Evolutionary conservation across 2,797 vertebrate species (phyloP).

Genomic region (Mycteria americana): DNA sequence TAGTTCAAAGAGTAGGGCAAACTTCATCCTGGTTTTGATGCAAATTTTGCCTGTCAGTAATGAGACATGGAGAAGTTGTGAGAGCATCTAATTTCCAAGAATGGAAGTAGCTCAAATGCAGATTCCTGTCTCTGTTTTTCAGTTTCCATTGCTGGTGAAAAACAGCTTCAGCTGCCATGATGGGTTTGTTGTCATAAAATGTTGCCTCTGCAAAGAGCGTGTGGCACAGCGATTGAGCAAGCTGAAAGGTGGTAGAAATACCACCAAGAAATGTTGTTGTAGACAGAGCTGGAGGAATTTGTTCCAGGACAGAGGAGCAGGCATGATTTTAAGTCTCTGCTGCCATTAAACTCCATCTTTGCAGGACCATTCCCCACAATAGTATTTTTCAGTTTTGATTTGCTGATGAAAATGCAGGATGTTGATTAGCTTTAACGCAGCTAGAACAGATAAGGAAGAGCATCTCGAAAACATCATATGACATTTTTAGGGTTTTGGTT

Average conservation of each 20-base stretch:
- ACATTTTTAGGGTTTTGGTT: neutral
- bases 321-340: neutral
- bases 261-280: neutral
- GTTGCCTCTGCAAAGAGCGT: neutral
- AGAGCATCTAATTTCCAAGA: slow-evolving; percentile 10
- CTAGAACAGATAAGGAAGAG: neutral
- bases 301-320: neutral
- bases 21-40: neutral
- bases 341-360: neutral
- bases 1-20: neutral
- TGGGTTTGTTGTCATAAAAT: slow-evolving; percentile 31
- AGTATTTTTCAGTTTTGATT: neutral
- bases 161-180: neutral
- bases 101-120: slow-evolving; percentile 9
- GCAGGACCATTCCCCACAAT: neutral
- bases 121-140: neutral
- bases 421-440: neutral
- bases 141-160: neutral
- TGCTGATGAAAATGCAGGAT: neutral
- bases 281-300: neutral
- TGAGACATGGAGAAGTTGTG: neutral
- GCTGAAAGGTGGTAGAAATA: neutral
- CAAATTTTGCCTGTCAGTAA: neutral
- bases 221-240: neutral
- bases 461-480: neutral